Evolutionary conservation across 1,140 invertebrate species (phyloP).

Genomic region (Drosophila bocki): DNA sequence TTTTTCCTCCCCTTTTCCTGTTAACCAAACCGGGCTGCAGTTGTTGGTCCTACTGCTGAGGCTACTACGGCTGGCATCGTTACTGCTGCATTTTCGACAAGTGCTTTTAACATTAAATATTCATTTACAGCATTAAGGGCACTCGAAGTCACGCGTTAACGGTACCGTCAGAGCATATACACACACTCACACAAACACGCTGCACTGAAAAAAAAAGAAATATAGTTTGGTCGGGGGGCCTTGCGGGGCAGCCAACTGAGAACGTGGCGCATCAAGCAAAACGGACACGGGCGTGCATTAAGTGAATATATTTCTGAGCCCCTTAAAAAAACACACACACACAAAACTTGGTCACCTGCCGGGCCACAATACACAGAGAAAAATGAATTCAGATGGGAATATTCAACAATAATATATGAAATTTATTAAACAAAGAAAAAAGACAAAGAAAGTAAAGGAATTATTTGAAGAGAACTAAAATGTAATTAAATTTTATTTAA

Average conservation of each 20-base stretch:
- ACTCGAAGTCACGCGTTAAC: slow-evolving; percentile 83
- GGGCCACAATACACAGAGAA: slow-evolving; percentile 32
- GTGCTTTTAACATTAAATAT: slow-evolving; percentile 84
- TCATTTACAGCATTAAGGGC: slow-evolving; percentile 84
- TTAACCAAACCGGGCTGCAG: slow-evolving; percentile 53
- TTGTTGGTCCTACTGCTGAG: slow-evolving; percentile 49
- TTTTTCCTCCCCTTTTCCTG: slow-evolving; percentile 7
- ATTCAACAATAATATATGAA: no score
- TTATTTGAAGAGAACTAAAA: no score
- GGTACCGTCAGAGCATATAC: slow-evolving; percentile 49
- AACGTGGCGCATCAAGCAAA: slow-evolving; percentile 80
- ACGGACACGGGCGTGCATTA: slow-evolving; percentile 77
- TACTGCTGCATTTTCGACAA: slow-evolving; percentile 80
- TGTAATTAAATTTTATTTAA: no score
- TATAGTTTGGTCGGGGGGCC: not conserved
- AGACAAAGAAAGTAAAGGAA: no score
- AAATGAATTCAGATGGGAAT: no score
- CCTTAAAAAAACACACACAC: slow-evolving; percentile 11
- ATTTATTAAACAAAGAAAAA: no score
- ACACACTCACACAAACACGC: slow-evolving; percentile 28
- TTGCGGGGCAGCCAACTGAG: slow-evolving; percentile 43
- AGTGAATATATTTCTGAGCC: slow-evolving; percentile 72
- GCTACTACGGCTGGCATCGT: slow-evolving; percentile 43
- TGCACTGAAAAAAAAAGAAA: slow-evolving; percentile 19
- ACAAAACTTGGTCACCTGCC: slow-evolving; percentile 61